These are phyloP conservation scores for Eurypyga helias DNA, from an alignment of 2,113 vertebrate genomes.

Conservation along the genomic window DNA sequence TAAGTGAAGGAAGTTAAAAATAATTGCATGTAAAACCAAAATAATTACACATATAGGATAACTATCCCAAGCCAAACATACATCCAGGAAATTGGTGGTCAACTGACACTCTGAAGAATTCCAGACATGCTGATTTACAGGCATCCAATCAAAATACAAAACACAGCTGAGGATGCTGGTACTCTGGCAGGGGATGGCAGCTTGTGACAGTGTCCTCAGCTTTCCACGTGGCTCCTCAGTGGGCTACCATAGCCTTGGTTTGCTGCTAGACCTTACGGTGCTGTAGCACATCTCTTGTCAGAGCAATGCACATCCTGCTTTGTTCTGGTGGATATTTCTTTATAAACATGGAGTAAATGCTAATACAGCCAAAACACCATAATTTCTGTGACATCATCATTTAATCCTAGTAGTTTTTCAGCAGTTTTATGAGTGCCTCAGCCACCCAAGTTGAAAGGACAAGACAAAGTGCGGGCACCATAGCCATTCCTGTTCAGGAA, in stretches of 20 bases:
- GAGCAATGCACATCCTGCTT: background rate
- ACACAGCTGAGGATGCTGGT: background rate
- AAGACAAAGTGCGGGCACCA: background rate
- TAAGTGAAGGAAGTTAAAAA: background rate
- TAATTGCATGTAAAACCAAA: background rate
- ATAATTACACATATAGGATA: slow-evolving; percentile 29
- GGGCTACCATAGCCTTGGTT: accelerated
- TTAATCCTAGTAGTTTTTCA: background rate
- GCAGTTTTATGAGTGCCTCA: background rate
- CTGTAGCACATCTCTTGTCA: background rate
- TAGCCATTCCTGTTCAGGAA: background rate
- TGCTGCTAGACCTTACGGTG: background rate
- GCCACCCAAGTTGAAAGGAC: background rate
- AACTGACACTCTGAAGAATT: slow-evolving; percentile 21
- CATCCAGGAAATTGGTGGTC: slow-evolving; percentile 3
- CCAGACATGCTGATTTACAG: slow-evolving; percentile 13
- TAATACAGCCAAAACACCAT: background rate
- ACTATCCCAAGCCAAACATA: background rate
- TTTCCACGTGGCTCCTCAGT: accelerated
- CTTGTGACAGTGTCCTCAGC: background rate
- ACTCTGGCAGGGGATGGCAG: background rate
- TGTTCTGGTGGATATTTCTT: background rate
- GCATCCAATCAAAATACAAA: background rate
- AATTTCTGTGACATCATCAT: background rate
- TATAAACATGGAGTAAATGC: background rate